phyloP scores from a whole-genome alignment of 2,888 invertebrate species.

The Allophyes oxyacanthae region DNA sequence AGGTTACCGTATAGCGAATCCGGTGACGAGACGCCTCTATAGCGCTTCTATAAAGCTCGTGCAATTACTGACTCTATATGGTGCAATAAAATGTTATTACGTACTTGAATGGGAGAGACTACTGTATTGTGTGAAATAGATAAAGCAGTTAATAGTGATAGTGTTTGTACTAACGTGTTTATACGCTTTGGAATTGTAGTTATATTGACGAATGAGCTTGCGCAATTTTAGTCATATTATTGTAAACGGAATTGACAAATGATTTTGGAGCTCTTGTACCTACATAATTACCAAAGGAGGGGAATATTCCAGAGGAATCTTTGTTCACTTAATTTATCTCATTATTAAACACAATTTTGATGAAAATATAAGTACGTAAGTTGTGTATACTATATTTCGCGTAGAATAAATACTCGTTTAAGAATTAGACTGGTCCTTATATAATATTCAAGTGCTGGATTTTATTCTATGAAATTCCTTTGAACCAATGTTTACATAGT shows the following conservation, averaged over 20 bases:
- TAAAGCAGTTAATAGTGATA: constrained; percentile 58
- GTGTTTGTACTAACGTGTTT: constrained; percentile 61
- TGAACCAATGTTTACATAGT: no score
- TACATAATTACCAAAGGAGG: constrained; percentile 4
- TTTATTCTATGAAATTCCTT: constrained; percentile 7
- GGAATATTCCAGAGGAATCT: neutral
- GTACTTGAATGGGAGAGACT: constrained; percentile 43
- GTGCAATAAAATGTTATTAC: constrained; percentile 77
- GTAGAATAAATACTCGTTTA: constrained; percentile 16
- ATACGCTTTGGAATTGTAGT: constrained; percentile 72
- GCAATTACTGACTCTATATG: constrained; percentile 74
- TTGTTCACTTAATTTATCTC: constrained; percentile 2
- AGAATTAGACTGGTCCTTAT: constrained; percentile 8
- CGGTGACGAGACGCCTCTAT: constrained; percentile 84
- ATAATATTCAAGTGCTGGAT: constrained; percentile 7
- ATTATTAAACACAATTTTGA: constrained; percentile 21
- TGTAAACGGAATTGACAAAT: constrained; percentile 53
- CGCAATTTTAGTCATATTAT: constrained; percentile 60
- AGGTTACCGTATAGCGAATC: constrained; percentile 79
- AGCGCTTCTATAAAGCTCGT: constrained; percentile 69
- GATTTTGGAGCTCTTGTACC: constrained; percentile 6
- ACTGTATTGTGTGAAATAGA: constrained; percentile 47
- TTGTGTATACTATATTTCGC: constrained; percentile 23
- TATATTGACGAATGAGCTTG: constrained; percentile 68
- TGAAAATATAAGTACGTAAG: constrained; percentile 18